Base-by-base conservation (phyloP, 2,888 invertebrate genomes). In the Heliconius cydno region DNA sequence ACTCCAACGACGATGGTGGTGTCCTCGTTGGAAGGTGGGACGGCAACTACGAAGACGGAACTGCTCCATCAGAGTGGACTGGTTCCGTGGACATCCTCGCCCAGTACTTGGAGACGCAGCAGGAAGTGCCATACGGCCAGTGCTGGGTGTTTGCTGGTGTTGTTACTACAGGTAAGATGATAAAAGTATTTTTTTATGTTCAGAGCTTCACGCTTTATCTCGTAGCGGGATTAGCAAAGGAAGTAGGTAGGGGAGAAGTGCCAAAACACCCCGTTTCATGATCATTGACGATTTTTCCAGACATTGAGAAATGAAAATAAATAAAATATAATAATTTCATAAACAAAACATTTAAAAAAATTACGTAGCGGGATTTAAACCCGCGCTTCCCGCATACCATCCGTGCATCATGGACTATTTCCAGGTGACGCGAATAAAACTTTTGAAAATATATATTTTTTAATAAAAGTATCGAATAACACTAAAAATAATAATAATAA, bases 111-210 rank as follows among this genome's bases (percentile, higher is more conserved):
- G 96, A 96, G 88, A 96, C 95, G 0, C 95, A 95, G 82, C 91
- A 95, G 68, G 96, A 97, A 10, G 98, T 98, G 13, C 96, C 95
- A 28, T 98, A 97, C 86, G 98, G 98, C 6, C 98, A 98, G 88
- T 98, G 98, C 89, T 98, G 98, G 98, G 98, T 98, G 3, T 98
- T 98, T 87, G 97, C 98, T 52, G 98, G 97, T 0, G 96, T 98
- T 22, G 96, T 97, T 2, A 97, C 97, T n/a, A 96, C 98, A 83
- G 95, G 97, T 97, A 89, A 89, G 60, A 68, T 25, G 60, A 67
- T 63, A 38, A 38, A 22, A 7, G 10, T 65, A 5, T 6, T 0
- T 7, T 22, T 52, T 22, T 34, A 34, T 34, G 0, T 34, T 34
- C 7, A 52, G 2, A 2, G 52, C 7, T 52, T 52, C 52, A 52